phyloP scores from a whole-genome alignment of 1,140 invertebrate genomes.

The Drosophila ercepeae region DNA sequence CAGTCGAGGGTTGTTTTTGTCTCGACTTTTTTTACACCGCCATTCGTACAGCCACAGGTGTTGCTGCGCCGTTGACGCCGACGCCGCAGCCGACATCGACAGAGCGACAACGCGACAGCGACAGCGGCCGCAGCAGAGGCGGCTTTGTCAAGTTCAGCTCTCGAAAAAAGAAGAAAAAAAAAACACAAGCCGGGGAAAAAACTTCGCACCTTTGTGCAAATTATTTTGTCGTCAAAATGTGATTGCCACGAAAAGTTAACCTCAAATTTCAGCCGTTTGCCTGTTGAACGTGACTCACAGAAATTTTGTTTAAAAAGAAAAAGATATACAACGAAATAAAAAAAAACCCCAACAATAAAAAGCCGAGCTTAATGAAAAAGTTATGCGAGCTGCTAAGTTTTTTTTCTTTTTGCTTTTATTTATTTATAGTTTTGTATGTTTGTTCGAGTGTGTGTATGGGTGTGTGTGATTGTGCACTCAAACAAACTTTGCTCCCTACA shows the following conservation, averaged over 20 bases:
- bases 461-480: conserved; percentile 56
- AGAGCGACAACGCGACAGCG: neutral
- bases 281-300: conserved; percentile 66
- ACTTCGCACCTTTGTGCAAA: conserved; percentile 74
- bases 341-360: neutral
- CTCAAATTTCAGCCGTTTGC: conserved; percentile 48
- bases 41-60: conserved; percentile 66
- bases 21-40: conserved; percentile 17
- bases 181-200: conserved; percentile 46
- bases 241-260: conserved; percentile 55
- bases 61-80: conserved; percentile 37
- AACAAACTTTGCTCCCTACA: conserved; percentile 81
- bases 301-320: neutral
- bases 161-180: conserved; percentile 14
- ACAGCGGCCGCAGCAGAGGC: conserved; percentile 19
- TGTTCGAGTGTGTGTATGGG: conserved; percentile 1
- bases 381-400: conserved; percentile 50
- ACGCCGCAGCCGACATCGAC: neutral
- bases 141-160: conserved; percentile 68
- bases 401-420: conserved; percentile 21
- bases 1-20: conserved; percentile 53
- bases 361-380: conserved; percentile 57
- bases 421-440: conserved; percentile 8
- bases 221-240: conserved; percentile 63
- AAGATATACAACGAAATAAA: neutral